Percentiles rank a stretch among this genome's conserved stretches.
These are phyloP conservation scores for Tringa solitaria DNA, from an alignment of 2,113 vertebrate species.

Conservation along the genomic window DNA sequence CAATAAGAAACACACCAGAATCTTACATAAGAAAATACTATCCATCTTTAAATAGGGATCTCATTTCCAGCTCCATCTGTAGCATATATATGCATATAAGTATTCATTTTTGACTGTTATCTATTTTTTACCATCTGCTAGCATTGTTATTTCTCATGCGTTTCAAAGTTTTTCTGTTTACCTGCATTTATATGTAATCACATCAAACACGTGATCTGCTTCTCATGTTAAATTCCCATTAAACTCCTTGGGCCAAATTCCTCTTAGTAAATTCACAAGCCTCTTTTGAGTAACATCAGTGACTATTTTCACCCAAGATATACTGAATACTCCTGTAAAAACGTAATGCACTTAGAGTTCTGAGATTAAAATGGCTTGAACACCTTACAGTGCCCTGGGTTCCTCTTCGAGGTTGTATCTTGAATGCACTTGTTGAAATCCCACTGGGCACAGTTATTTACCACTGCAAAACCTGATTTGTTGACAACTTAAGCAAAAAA, in stretches of 20 bases:
- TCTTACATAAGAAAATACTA: neutral
- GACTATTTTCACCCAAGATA: neutral
- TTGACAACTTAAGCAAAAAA: neutral
- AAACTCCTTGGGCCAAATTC: neutral
- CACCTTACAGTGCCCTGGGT: neutral
- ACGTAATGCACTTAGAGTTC: neutral
- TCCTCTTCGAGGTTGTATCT: neutral
- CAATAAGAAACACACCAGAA: constrained; percentile 12
- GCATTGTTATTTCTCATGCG: neutral
- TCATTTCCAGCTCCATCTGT: neutral
- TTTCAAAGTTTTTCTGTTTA: constrained; percentile 9
- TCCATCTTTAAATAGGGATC: constrained; percentile 13
- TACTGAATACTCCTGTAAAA: neutral
- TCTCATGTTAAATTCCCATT: neutral
- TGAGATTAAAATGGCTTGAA: neutral
- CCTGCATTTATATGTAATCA: neutral
- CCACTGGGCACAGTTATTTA: neutral
- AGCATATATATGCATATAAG: neutral
- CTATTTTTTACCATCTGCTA: neutral
- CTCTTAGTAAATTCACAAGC: neutral
- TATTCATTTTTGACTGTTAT: neutral
- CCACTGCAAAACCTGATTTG: neutral
- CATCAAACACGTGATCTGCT: neutral
- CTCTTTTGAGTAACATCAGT: neutral
- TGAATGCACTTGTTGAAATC: neutral